Base-by-base conservation (phyloP, 1,140 invertebrate genomes). In the Elymnias hypermnestra region DNA sequence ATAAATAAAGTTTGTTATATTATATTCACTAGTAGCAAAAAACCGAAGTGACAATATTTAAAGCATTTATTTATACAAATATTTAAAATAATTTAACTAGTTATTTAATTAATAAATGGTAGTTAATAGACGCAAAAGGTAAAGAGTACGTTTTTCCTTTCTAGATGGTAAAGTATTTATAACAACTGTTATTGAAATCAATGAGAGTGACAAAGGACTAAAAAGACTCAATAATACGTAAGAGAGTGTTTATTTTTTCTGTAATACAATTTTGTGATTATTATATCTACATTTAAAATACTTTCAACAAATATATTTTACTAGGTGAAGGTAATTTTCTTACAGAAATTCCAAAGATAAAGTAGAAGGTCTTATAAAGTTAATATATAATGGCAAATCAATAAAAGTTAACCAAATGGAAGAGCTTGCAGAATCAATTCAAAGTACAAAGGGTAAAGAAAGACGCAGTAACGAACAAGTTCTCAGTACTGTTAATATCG, bases 361-460 rank as follows among this genome's bases (percentile, higher is more conserved):
- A 10, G 35, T 69, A 0, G 55, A 66, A 53, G 76, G 72, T 0
- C 22, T 71, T 4, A 54, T 77, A 3, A 68, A 71, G 58, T 23
- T 81, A 13, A 53, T 70, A 10, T 78, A 76, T 29, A 78, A 81
- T 18, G 76, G 71, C 1, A 72, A 69, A 53, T 22, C 57, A 31
- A 46, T 72, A 0, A 62, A 65, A 62, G 42, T 76, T 14, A 58
- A 46, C 7, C 31, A 42, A 50, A 26, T 62, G 17, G 41, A 64
- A 10, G 47, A 63, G n/a, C n/a, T n/a, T n/a, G n/a, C n/a, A n/a
- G n/a, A n/a, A n/a, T 25, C 5, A 42, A n/a, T 3, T 29, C 39
- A 22, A 35, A 8, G 4, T 18, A 40, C 19, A n/a, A 26, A 28
- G 2, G 51, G 14, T 35, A 29, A 23, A 15, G 17, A 12, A 2